phyloP scores from a whole-genome alignment of 2,113 vertebrate genomes.

The Hypanus sabinus region DNA sequence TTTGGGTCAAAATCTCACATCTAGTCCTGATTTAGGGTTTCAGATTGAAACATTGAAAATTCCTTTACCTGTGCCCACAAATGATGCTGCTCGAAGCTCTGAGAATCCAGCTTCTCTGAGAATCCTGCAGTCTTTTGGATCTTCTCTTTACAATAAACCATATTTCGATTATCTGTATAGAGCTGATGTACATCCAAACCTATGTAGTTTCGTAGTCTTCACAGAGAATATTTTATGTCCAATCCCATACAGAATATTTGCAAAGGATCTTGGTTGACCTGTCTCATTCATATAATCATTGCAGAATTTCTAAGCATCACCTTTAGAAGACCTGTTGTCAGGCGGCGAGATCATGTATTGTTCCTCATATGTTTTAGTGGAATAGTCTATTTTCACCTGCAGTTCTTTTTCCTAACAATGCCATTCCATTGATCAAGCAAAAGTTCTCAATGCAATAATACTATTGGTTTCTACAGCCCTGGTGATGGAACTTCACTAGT shows the following conservation, averaged over 20 bases:
- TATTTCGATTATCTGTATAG: neutral
- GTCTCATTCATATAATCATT: neutral
- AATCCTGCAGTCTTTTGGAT: too few relatives aligned
- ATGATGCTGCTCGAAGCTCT: too few relatives aligned
- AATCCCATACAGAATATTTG: neutral
- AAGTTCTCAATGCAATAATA: neutral
- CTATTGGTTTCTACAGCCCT: neutral
- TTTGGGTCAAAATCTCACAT: too few relatives aligned
- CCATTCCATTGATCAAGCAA: neutral
- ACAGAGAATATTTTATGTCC: neutral
- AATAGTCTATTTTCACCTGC: neutral
- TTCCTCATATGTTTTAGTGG: neutral
- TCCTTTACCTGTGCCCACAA: too few relatives aligned
- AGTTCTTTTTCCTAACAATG: neutral
- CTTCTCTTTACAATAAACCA: too few relatives aligned
- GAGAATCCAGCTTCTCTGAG: too few relatives aligned
- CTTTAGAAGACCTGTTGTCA: neutral
- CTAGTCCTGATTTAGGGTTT: too few relatives aligned
- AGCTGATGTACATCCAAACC: neutral
- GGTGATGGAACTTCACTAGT: neutral
- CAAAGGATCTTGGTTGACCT: neutral
- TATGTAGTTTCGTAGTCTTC: neutral
- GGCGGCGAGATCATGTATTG: neutral
- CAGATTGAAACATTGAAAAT: too few relatives aligned
- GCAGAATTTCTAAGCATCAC: neutral